phyloP scores from a whole-genome alignment of 2,113 vertebrate species.

The Dendropsophus ebraccatus region DNA sequence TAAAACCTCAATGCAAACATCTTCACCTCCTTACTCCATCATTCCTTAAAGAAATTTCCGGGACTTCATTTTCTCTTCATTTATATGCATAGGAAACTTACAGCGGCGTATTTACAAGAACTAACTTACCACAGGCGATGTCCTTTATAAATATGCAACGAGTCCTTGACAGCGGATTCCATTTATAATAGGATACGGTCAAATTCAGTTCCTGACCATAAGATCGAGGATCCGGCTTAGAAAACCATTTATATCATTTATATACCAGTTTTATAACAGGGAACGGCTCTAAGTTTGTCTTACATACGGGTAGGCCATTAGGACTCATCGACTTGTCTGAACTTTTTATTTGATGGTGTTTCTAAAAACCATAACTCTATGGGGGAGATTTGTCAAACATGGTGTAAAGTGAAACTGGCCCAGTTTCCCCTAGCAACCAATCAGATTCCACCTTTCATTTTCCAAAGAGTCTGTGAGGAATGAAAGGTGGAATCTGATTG shows the following conservation, averaged over 20 bases:
- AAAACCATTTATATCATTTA: neutral
- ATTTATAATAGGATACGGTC: conserved; percentile 16
- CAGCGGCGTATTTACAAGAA: conserved; percentile 52
- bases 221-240: conserved; percentile 26
- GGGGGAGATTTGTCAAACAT: no score
- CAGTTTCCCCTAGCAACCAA: no score
- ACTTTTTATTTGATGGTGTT: neutral
- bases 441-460: no score
- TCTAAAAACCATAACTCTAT: no score
- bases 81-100: conserved; percentile 52
- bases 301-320: neutral
- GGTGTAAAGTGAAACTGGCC: no score
- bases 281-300: neutral
- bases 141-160: conserved; percentile 57
- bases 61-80: conserved; percentile 41
- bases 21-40: neutral
- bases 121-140: conserved; percentile 23
- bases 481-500: no score
- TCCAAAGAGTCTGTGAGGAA: no score
- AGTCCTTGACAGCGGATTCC: conserved; percentile 14
- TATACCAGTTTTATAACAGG: neutral
- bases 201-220: conserved; percentile 28
- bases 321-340: neutral
- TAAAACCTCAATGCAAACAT: conserved; percentile 15
- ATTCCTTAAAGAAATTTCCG: neutral